phyloP scores from a whole-genome alignment of 2,797 vertebrate genomes.

The Yasuhikotakia modesta region DNA sequence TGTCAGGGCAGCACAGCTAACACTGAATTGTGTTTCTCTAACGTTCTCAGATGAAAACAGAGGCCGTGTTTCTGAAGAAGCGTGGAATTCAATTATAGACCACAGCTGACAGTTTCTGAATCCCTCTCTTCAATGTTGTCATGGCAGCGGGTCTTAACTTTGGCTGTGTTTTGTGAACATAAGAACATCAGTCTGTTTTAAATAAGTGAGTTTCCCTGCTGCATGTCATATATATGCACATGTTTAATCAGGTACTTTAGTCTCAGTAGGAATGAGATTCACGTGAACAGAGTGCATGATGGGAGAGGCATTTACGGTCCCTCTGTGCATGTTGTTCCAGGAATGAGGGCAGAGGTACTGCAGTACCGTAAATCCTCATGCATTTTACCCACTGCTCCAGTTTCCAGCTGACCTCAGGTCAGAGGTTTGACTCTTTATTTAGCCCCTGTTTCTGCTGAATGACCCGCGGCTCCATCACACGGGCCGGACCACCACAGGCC shows the following conservation, averaged over 20 bases:
- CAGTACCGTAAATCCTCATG: slow-evolving; percentile 67
- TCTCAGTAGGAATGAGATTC: no score
- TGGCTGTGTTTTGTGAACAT: slow-evolving; percentile 77
- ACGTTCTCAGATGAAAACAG: not conserved
- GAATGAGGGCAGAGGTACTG: slow-evolving; percentile 63
- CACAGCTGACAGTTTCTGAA: slow-evolving; percentile 53
- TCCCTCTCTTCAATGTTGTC: slow-evolving; percentile 73
- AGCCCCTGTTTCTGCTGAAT: slow-evolving; percentile 64
- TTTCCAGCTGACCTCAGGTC: slow-evolving; percentile 72
- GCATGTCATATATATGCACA: no score
- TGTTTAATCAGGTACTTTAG: no score
- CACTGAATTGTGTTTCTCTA: slow-evolving; percentile 47
- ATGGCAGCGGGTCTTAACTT: slow-evolving; percentile 76
- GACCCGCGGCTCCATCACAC: slow-evolving; percentile 25
- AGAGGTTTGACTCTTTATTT: slow-evolving; percentile 76
- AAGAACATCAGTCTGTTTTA: no score
- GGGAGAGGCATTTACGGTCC: slow-evolving; percentile 64
- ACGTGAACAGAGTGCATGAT: slow-evolving; percentile 35
- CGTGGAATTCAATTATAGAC: slow-evolving; percentile 1
- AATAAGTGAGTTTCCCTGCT: no score
- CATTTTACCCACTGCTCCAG: slow-evolving; percentile 65
- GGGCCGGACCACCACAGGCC: not conserved
- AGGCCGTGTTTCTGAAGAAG: not conserved
- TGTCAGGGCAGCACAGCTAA: slow-evolving; percentile 35
- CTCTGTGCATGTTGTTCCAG: slow-evolving; percentile 72